Conservation (phyloP, 1,140 invertebrate species). For the Mamestra configurata region DNA sequence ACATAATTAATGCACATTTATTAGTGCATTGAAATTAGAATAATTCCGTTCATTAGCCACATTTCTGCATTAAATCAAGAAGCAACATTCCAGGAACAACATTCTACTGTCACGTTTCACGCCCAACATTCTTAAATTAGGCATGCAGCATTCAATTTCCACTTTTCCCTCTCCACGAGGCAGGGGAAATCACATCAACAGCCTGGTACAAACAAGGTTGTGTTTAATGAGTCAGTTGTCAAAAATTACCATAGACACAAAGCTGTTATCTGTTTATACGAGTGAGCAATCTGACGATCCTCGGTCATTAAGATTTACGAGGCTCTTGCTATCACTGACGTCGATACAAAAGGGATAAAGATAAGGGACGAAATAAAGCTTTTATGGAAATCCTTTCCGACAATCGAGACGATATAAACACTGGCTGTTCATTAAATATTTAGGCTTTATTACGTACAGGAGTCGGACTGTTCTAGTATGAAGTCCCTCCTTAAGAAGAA, state of each 20-base stretch:
- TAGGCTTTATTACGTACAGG: slow-evolving; percentile 5
- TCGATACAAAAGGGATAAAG: slow-evolving; percentile 55
- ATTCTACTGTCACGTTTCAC: not conserved
- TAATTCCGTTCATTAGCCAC: slow-evolving; percentile 31
- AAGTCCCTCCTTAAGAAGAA: not conserved
- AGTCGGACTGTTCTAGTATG: not conserved
- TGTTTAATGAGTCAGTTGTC: slow-evolving; percentile 21
- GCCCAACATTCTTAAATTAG: slow-evolving; percentile 3
- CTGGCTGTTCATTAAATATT: slow-evolving; percentile 47
- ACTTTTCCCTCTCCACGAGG: not conserved
- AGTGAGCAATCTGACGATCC: slow-evolving; percentile 27
- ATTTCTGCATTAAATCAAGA: slow-evolving; percentile 40
- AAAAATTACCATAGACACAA: slow-evolving; percentile 36
- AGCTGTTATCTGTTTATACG: slow-evolving; percentile 17
- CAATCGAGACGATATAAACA: slow-evolving; percentile 42
- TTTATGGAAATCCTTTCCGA: slow-evolving; percentile 56
- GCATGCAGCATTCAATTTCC: not conserved
- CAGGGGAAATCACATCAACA: slow-evolving; percentile 6
- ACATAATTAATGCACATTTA: slow-evolving; percentile 38
- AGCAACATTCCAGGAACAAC: slow-evolving; percentile 28
- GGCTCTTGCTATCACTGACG: slow-evolving; percentile 61
- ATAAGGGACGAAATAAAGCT: slow-evolving; percentile 55
- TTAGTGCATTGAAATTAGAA: slow-evolving; percentile 37
- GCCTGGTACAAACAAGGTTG: slow-evolving; percentile 14
- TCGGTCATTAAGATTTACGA: slow-evolving; percentile 61